A percentile compares a stretch with the other conserved stretches of the same genome.
Conservation (phyloP, 2,113 vertebrate genomes). For the Megaceryle maxima region DNA sequence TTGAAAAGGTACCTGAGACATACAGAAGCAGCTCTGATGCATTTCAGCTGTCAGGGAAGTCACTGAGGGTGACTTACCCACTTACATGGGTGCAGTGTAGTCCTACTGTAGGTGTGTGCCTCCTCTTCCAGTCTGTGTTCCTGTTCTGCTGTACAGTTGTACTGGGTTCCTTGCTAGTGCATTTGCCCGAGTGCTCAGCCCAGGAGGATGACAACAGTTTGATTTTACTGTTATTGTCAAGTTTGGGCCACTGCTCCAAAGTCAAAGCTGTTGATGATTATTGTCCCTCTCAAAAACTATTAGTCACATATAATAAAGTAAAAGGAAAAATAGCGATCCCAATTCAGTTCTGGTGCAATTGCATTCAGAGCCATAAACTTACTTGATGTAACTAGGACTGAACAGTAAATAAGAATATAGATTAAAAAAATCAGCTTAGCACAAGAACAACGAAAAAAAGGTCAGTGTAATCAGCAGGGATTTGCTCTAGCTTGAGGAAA, state of each 20-base stretch:
- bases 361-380: not conserved
- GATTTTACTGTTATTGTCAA: not conserved
- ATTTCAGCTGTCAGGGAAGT: not conserved
- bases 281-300: not conserved
- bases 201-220: not conserved
- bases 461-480: not conserved
- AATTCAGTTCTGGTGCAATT: not conserved
- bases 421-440: not conserved
- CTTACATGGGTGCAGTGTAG: not conserved
- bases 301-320: not conserved
- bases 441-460: not conserved
- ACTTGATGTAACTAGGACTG: not conserved
- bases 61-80: not conserved
- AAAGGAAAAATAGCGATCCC: not conserved
- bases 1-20: not conserved
- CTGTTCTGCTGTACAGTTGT: fast-evolving
- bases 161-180: not conserved
- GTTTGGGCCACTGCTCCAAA: not conserved
- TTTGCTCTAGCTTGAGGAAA: not conserved
- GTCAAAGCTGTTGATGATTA: not conserved
- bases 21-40: not conserved
- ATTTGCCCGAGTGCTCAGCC: not conserved
- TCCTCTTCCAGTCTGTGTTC: not conserved
- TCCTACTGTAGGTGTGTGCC: not conserved
- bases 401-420: not conserved